Base-by-base conservation (phyloP, 2,888 invertebrate species). In the Epirrita christyi region DNA sequence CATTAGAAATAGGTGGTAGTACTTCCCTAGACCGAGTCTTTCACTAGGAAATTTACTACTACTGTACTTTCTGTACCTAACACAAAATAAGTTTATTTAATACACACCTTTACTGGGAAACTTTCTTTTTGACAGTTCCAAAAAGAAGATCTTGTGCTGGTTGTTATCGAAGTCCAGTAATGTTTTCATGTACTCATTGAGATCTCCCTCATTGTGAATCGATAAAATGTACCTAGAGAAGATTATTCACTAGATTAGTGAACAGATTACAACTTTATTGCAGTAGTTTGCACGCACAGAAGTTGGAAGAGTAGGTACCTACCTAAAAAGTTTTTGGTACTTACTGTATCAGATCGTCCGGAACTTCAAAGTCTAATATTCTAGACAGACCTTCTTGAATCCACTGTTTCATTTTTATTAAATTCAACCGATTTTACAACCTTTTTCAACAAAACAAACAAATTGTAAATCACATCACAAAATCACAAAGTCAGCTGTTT, bases 101-200 rank as follows among this genome's bases (percentile, higher is more conserved):
- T 32, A 38, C 60, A 56, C 72, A 86, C 88, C 84, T 80, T 64
- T 78, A 5, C 52, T 59, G 70, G 92, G 92, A 82, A 93, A 93
- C 44, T 93, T 85, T 66, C 87, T 89, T 55, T 93, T 93, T 11
- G 92, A 84, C 15, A 96, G 83, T 63, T 96, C 94, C 6, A 86
- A 72, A 44, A 95, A 91, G 75, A 97, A 96, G 45, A 92, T 86
- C 56, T 93, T 93, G 75, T 97, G 96, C 55, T 94, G 93, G 4
- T 93, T 85, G 68, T 94, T 94, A 49, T 93, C 93, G 61, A 93
- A 93, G 80, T 96, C 95, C 0, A 98, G 77, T 44, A 98, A 87
- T 46, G 95, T 95, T 69, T 93, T 93, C 84, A 97, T 94, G 73
- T 97, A 97, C 58, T 96, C 96, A 68, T 96, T 95, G 45, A 97